phyloP scores from a whole-genome alignment of 92 coral and sea anemone genomes.

The Phenganax subtilis region DNA sequence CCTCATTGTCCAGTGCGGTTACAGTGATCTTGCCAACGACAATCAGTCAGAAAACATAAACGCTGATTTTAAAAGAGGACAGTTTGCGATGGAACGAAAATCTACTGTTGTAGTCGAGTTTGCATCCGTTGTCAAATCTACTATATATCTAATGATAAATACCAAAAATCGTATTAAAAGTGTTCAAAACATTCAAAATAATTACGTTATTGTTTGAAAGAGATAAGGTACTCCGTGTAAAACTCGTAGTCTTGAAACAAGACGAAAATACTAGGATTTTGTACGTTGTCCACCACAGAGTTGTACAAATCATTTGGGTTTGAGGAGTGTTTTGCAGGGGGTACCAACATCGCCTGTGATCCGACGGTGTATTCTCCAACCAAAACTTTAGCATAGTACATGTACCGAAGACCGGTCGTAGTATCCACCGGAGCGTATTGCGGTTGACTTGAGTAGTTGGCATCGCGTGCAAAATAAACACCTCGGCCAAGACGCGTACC shows the following conservation, averaged over 20 bases:
- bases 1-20: too few species aligned
- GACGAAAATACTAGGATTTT: constrained; percentile 53
- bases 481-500: background rate
- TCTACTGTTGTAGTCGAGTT: background rate
- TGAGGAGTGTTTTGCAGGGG: constrained; percentile 48
- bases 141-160: background rate
- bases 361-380: constrained; percentile 65
- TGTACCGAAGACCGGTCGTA: constrained; percentile 42
- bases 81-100: background rate
- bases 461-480: constrained; percentile 54
- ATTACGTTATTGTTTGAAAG: constrained; percentile 44
- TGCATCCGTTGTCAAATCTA: background rate
- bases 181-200: too few species aligned
- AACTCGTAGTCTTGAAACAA: constrained; percentile 63
- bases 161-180: background rate
- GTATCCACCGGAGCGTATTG: constrained; percentile 54
- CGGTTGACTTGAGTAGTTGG: constrained; percentile 50
- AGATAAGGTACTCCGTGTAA: constrained; percentile 64
- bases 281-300: constrained; percentile 53
- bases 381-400: constrained; percentile 61
- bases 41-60: background rate
- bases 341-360: constrained; percentile 38
- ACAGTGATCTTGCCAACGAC: background rate
- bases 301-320: constrained; percentile 52
- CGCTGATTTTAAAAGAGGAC: background rate